These are phyloP conservation scores for Riptortus pedestris DNA, from an alignment of 1,140 invertebrate genomes.

Conservation along the genomic window DNA sequence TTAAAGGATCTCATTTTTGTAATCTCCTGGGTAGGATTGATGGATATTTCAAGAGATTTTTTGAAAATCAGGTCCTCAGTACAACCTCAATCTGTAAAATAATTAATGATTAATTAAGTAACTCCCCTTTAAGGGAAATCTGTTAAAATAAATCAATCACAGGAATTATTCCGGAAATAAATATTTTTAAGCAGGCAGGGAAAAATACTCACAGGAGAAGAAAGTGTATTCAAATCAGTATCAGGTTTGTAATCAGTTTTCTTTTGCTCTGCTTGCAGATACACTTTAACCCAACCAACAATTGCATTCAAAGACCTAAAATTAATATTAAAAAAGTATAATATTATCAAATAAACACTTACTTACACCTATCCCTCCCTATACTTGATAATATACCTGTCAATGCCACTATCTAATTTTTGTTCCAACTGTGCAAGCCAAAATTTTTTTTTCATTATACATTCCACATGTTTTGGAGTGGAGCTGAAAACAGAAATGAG, in stretches of 20 bases:
- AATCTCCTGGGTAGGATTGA: no score
- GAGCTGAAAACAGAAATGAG: constrained; percentile 50
- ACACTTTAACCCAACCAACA: constrained; percentile 81
- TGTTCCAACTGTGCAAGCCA: constrained; percentile 80
- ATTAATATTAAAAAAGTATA: constrained; percentile 10
- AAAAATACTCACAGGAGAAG: constrained; percentile 51
- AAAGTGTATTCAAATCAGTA: constrained; percentile 61
- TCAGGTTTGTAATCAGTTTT: constrained; percentile 95
- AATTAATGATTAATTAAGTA: background rate
- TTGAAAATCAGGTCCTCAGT: no score
- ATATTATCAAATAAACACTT: background rate
- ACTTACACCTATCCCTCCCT: constrained; percentile 6
- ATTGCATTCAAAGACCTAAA: constrained; percentile 70
- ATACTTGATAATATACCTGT: constrained; percentile 48
- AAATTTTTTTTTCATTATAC: constrained; percentile 74
- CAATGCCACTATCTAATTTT: constrained; percentile 83
- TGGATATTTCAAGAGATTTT: no score
- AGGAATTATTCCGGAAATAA: background rate
- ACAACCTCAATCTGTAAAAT: no score
- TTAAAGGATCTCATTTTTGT: no score
- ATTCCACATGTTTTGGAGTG: constrained; percentile 76
- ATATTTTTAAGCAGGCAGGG: background rate
- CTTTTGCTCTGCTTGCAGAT: constrained; percentile 86
- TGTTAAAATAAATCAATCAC: no score
- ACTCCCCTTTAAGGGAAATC: no score